phyloP scores from a whole-genome alignment of 1,140 invertebrate genomes.

The Dendrolimus kikuchii region DNA sequence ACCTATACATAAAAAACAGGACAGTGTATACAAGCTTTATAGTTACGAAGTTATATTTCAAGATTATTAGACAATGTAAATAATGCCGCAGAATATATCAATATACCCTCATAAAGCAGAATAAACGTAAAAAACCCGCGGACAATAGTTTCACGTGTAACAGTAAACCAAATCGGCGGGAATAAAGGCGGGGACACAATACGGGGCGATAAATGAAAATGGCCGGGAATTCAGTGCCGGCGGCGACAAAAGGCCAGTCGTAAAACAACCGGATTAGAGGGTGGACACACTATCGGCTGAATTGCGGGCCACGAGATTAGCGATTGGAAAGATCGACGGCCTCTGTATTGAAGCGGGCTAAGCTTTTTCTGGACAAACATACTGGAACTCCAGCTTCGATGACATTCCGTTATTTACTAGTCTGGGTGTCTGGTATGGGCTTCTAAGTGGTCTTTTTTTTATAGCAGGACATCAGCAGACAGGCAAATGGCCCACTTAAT shows the following conservation, averaged over 20 bases:
- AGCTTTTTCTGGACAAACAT: too few relatives aligned
- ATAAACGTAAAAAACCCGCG: not conserved
- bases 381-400: too few relatives aligned
- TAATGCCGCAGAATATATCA: too few relatives aligned
- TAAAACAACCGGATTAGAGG: slow-evolving; percentile 52
- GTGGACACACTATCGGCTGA: slow-evolving; percentile 24
- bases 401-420: too few relatives aligned
- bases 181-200: slow-evolving; percentile 13
- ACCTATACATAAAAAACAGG: too few relatives aligned
- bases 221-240: slow-evolving; percentile 29
- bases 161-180: slow-evolving; percentile 13
- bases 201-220: slow-evolving; percentile 43
- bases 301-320: slow-evolving; percentile 15
- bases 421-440: too few relatives aligned
- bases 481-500: too few relatives aligned
- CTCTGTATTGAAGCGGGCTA: not conserved
- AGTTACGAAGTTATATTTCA: too few relatives aligned
- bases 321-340: not conserved
- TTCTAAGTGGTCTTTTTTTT: not conserved
- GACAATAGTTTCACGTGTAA: slow-evolving; percentile 8
- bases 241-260: slow-evolving; percentile 34
- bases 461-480: too few relatives aligned
- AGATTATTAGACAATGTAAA: too few relatives aligned
- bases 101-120: slow-evolving; percentile 2
- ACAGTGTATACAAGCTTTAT: too few relatives aligned